Evolutionary conservation across 2,113 vertebrate genomes (phyloP), one percentile per base, ranked within the genome.

Genomic region (Oxygymnocypris stewartii): DNA sequence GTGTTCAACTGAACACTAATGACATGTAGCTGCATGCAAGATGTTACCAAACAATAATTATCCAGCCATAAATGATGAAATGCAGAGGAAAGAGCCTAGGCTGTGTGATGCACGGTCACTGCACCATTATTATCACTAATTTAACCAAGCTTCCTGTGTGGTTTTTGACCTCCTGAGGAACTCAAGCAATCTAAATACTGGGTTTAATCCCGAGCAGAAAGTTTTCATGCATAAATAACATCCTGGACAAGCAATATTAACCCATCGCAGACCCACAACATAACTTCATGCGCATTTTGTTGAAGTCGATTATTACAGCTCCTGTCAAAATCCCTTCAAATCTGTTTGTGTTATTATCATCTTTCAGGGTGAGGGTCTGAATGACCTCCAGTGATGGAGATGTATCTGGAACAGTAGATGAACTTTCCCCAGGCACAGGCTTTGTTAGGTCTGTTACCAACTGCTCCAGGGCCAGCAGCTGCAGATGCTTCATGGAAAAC

Each of bases 341-440:
- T 40, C 40, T 4, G 23, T 28, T 81, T 47, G 37, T 18, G 75
- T 25, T 14, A n/a, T 81, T 81, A 28, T 81, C n/a, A 13, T 44
- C 28, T 31, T 31, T 63, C 35, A 44, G 23, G 49, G 31, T 31
- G 12, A 73, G 42, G 16, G 31, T 59, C 31, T 76, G 80, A 82
- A 80, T 80, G 63, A 80, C 59, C 83, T 81, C 82, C 78, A 73
- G 67, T 37, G 23, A 59, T 75, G 18, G 77, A 79, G 77, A 71
- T 65, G 69, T 75, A 79, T 61, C 54, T 82, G 67, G 61, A 84
- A 47, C 6, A 2, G 35, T 28, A 61, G n/a, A 61, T 1, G 13
- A 81, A 57, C n/a, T 25, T 81, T n/a, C 3, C 2, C 57, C 44
- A 80, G 35, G 35, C 78, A 59, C 78, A 80, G 12, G n/a, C 3